Evolutionary conservation across 2,888 invertebrate species (phyloP), one percentile per base, ranked within the genome.

Genomic region (Cataglyphis livida): DNA sequence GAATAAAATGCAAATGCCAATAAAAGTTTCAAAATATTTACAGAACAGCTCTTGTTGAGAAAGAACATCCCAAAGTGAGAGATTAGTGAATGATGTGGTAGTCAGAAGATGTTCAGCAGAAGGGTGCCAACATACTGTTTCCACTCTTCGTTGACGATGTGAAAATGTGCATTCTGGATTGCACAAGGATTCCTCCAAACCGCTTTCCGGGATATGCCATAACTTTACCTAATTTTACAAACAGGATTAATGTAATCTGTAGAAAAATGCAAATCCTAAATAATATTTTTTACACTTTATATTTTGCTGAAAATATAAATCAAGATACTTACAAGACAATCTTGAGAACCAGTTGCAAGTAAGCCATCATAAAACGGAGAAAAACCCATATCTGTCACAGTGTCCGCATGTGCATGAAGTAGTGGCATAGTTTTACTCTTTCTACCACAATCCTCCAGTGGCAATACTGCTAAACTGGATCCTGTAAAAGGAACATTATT

Each of bases 281-380:
- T 3, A 48, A n/a, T 44, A 38, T 18, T 61, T 44, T 15, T 2
- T 25, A 7, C 6, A 41, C 38, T 9, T n/a, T 32, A 51, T 21
- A 2, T 61, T 51, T 51, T 15, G 12, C 3, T 35, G 21, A 41
- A 54, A 74, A 54, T 44, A 51, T n/a, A 21, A 64, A 38, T n/a
- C 15, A 61, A 65, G 18, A 21, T 25, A 73, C 95, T 95, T 93
- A 97, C 97, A 95, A 97, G 95, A 91, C 98, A 98, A 95, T 98
- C 98, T 94, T 98, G 98, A 73, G 98, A 98, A 82, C 98, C 98
- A 51, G 99, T 99, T 44, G 98, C 97, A 90, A 99, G 95, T 66
- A 99, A 95, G 54, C 98, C 98, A 95, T 99, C 98, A 94, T 99
- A 98, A 95, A 99, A 99, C 9, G 99, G 99, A 44, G 99, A 98